Evolutionary conservation across 2,113 vertebrate species (phyloP), one percentile per base, ranked within the genome.

Genomic region (Trichechus manatus): DNA sequence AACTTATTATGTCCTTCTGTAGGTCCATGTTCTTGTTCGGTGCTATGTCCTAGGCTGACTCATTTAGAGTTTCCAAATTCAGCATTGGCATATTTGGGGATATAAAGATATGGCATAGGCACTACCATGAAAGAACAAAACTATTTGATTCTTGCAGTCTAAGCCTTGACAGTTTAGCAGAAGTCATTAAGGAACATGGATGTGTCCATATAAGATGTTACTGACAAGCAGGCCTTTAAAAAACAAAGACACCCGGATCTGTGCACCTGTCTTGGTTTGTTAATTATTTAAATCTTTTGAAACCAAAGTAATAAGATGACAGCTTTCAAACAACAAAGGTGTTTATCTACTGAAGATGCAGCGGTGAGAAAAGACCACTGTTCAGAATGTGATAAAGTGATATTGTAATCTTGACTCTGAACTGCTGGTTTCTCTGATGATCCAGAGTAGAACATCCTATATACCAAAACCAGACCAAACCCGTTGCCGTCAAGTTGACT

Each of bases 271-370:
- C 70, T 92, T 93, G 80, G n/a, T 92, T 78, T 1, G 8, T 53
- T 95, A 89, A 91, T 88, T 83, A 78, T 19, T 89, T 66, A 87
- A 61, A 74, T 70, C 25, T 74, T 93, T 89, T 84, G 86, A 95
- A 96, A 87, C 50, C 9, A 93, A 96, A 93, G 82, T 36, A 63
- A 47, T n/a, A 27, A 88, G 7, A 19, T 19, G 47, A 53, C 9
- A 8, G 33, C 47, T 96, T 93, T 93, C 22, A 9, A 94, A 84
- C 33, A 81, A 66, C 15, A 83, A 64, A 56, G 4, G 19, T 9
- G 0, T 61, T 89, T 85, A 0, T 53, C 87, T 85, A 74, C 63
- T 39, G 36, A 86, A 87, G n/a, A 82, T 3, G 81, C 1, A 14
- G 61, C 8, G 39, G 61, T n/a, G 19, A 64, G 70, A 87, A 66